Base-by-base conservation (phyloP, 2,113 vertebrate genomes). In the Phoxinus phoxinus region DNA sequence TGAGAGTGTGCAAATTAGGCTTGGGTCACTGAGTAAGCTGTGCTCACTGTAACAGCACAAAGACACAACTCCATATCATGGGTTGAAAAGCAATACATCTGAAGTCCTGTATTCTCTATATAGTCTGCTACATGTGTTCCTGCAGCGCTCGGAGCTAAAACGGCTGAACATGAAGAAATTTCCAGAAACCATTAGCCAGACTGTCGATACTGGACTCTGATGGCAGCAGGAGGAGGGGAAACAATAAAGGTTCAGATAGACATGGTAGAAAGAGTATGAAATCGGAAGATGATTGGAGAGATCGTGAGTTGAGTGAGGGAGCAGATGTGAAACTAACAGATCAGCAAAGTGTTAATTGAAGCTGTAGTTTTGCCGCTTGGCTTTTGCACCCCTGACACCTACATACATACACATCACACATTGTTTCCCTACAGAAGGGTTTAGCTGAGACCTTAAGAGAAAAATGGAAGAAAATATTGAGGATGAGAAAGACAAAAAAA, bases 311-410 rank as follows among this genome's bases (percentile, higher is more conserved):
- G 44, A 48, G 44, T 72, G n/a, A 25, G 48, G 48, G 23, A 76
- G 51, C 59, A 67, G 51, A 53, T 30, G 85, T 23, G 72, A 72
- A 46, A 74, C 41, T 69, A 30, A 71, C 41, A 44, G 30, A 75
- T 27, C 17, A 83, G 53, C 72, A 48, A 82, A 15, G 51, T 78
- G 44, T 32, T 85, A 75, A 85, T 46, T 51, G 65, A 67, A 65
- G 51, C 46, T 6, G 48, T 82, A 15, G 32, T 86, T 83, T 83
- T 44, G 59, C 27, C 32, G 9, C 73, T 48, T 63, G 27, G 30
- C 32, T 61, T 85, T 77, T n/a, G 35, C 63, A 76, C 44, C 37
- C 3, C 15, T 32, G 3, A 8, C 83, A 74, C 58, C 23, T 73
- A 71, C 12, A 69, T 61, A 76, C 59, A 69, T 56, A 77, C 48